A percentile compares a stretch with the other conserved stretches of the same genome.
Evolutionary conservation across 1,140 invertebrate genomes (phyloP).

Genomic region (Trichomalopsis sarcophagae): DNA sequence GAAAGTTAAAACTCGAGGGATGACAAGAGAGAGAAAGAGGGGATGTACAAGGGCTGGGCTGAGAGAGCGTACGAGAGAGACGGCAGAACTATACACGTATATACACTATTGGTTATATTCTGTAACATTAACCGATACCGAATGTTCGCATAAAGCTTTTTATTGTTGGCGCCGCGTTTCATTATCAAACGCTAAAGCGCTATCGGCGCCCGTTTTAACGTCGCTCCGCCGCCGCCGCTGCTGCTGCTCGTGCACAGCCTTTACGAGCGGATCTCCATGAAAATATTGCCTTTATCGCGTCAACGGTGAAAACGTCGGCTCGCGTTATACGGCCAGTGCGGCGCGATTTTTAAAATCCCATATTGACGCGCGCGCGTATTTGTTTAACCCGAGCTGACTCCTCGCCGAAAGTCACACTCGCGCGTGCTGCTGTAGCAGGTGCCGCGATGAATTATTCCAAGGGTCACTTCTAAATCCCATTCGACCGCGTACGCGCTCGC

Average conservation of each 20-base stretch:
- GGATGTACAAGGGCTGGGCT: background rate
- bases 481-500: background rate
- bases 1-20: slow-evolving; percentile 50
- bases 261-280: slow-evolving; percentile 21
- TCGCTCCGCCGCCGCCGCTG: background rate
- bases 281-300: slow-evolving; percentile 51
- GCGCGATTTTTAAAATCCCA: background rate
- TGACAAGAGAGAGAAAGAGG: slow-evolving; percentile 36
- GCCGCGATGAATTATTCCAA: background rate
- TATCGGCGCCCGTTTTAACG: slow-evolving; percentile 40
- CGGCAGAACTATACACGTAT: background rate
- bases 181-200: slow-evolving; percentile 50
- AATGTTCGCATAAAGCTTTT: slow-evolving; percentile 60
- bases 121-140: slow-evolving; percentile 62
- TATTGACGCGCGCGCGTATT: background rate
- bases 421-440: too few relatives aligned
- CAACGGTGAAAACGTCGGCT: slow-evolving; percentile 28
- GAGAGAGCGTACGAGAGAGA: slow-evolving; percentile 41
- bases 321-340: background rate
- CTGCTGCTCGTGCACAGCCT: background rate
- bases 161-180: slow-evolving; percentile 55
- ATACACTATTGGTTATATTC: slow-evolving; percentile 58
- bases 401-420: too few relatives aligned
- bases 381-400: background rate
- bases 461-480: background rate